Evolutionary conservation across 2,888 invertebrate genomes (phyloP), one percentile per base, ranked within the genome.

Genomic region (Polyommatus icarus): DNA sequence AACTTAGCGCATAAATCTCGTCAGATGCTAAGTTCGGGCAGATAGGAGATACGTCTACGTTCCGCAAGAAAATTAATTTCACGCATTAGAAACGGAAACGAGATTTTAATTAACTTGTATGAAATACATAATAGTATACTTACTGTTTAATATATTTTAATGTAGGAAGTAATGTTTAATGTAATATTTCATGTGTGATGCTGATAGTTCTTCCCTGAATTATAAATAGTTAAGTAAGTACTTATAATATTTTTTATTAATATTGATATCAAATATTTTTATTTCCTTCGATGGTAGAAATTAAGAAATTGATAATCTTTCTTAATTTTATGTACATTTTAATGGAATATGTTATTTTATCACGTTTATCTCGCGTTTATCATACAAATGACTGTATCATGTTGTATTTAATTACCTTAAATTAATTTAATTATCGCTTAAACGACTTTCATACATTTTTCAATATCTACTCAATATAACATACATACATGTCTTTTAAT

Each of bases 1-100:
- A 61, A 61, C 59, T 20, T 61, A 61, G 10, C 10, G 59, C 59
- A 61, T 24, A 61, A 61, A 61, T 61, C 59, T n/a, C 59, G 59
- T 24, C 59, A 24, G 24, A 24, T 24, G 10, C 59, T 24, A 61
- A 61, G 10, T 24, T 61, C 20, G 8, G 59, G 59, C 10, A 10
- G 20, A 3, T 20, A 61, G 59, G 0, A 0, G 20, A 10, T 20
- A 61, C 59, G 20, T 20, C 10, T 20, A 61, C 59, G 20, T 20
- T 24, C 3, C 20, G 59, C 59, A 24, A 24, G 59, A 20, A 61
- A 61, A 61, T 61, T 61, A 61, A 61, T 61, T 61, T 61, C 59
- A 61, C 59, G 59, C 24, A 61, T 61, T 61, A 0, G 59, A 24
- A 61, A 61, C 59, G 8, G 59, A 61, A 61, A 61, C 20, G 7